Conservation (phyloP, 2,888 invertebrate species). For the Xanthorhoe designata region DNA sequence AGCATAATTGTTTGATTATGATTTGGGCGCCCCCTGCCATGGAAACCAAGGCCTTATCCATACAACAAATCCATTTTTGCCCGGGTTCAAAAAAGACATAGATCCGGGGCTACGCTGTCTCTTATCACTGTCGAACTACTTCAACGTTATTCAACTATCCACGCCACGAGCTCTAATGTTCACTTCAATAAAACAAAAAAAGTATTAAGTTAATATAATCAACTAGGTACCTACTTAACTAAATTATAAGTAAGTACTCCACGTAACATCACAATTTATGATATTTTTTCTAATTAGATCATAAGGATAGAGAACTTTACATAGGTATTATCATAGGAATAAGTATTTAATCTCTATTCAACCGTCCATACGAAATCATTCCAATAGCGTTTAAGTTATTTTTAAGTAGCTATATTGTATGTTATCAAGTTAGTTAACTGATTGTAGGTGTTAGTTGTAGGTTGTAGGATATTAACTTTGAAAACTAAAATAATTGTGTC, state of each 20-base stretch:
- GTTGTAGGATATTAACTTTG: too few relatives aligned
- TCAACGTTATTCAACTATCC: too few relatives aligned
- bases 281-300: background rate
- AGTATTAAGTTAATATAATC: background rate
- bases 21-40: too few relatives aligned
- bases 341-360: background rate
- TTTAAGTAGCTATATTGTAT: background rate
- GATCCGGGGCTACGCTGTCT: too few relatives aligned
- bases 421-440: background rate
- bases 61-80: too few relatives aligned
- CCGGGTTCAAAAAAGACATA: too few relatives aligned
- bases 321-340: slow-evolving; percentile 9
- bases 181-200: background rate
- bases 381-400: slow-evolving; percentile 11
- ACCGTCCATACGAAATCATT: slow-evolving; percentile 66
- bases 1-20: too few relatives aligned
- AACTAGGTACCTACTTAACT: background rate
- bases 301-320: slow-evolving; percentile 5
- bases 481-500: too few relatives aligned
- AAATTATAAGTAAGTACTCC: background rate
- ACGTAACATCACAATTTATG: slow-evolving; percentile 17
- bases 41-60: too few relatives aligned
- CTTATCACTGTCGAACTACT: too few relatives aligned
- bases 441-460: background rate
- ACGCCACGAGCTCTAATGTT: too few relatives aligned